Percentiles rank a stretch among this genome's conserved stretches.
These are phyloP conservation scores for Micrastur ruficollis DNA, from an alignment of 2,797 vertebrate genomes.

Conservation along the genomic window DNA sequence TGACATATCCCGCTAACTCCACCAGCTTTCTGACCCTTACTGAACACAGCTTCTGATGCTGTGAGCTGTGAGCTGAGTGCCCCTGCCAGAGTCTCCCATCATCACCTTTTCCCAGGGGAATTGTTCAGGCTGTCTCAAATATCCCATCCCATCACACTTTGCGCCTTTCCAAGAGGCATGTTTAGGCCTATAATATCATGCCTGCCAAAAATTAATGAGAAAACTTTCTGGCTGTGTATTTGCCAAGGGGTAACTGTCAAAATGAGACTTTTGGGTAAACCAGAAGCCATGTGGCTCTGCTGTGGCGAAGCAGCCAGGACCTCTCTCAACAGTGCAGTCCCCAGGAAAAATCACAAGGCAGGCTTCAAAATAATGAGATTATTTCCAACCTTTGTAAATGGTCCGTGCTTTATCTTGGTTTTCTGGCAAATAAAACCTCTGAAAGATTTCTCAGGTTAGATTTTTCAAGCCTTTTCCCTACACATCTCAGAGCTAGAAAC, in stretches of 20 bases:
- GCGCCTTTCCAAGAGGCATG: background rate
- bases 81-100: background rate
- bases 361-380: background rate
- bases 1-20: background rate
- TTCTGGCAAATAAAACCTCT: background rate
- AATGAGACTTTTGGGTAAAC: background rate
- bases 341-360: background rate
- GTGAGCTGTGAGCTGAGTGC: background rate
- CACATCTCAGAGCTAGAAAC: background rate
- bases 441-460: background rate
- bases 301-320: background rate
- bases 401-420: background rate
- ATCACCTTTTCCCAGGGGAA: background rate
- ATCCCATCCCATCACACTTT: background rate
- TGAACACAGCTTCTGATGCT: background rate
- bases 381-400: background rate
- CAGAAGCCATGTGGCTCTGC: background rate
- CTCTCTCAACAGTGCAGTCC: background rate
- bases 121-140: background rate
- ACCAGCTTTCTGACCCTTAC: background rate
- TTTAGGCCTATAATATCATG: background rate
- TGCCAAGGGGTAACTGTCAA: background rate
- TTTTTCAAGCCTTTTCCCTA: background rate
- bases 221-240: background rate
- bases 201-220: background rate